Evolutionary conservation across 1,140 invertebrate genomes (phyloP).

Genomic region (Eumaeus atala): DNA sequence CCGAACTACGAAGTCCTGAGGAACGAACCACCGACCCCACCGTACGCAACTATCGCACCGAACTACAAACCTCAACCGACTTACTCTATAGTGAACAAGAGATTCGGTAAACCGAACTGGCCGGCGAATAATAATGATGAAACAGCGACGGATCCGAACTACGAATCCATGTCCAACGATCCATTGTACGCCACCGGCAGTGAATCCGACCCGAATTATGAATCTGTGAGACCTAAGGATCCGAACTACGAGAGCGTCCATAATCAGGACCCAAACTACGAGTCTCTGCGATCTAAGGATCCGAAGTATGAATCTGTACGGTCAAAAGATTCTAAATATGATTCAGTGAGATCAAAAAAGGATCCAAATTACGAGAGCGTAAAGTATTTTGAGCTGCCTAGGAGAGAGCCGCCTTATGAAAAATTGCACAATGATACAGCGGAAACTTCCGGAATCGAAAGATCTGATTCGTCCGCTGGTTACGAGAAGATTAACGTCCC

Average conservation of each 20-base stretch:
- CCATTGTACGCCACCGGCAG: constrained; percentile 79
- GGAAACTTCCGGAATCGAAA: constrained; percentile 42
- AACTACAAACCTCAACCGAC: constrained; percentile 62
- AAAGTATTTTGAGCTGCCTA: constrained; percentile 72
- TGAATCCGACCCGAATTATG: constrained; percentile 83
- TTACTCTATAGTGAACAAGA: constrained; percentile 76
- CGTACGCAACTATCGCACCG: constrained; percentile 66
- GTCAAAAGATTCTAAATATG: constrained; percentile 67
- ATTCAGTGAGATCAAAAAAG: constrained; percentile 62
- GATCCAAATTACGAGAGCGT: constrained; percentile 76
- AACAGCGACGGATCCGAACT: constrained; percentile 69
- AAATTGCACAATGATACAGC: constrained; percentile 59
- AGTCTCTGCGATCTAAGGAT: constrained; percentile 69
- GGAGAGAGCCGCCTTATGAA: constrained; percentile 73
- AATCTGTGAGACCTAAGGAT: constrained; percentile 77
- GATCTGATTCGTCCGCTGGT: constrained; percentile 64
- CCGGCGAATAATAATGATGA: constrained; percentile 61
- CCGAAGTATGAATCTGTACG: constrained; percentile 82
- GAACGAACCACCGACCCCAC: constrained; percentile 69
- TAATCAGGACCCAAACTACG: constrained; percentile 57
- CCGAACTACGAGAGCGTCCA: constrained; percentile 62
- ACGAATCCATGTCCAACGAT: constrained; percentile 82
- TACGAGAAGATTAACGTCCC: constrained; percentile 71
- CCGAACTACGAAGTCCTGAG: constrained; percentile 83
- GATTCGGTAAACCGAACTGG: constrained; percentile 49